Conservation (phyloP, 2,888 invertebrate genomes). For the Chloroclysta siterata region DNA sequence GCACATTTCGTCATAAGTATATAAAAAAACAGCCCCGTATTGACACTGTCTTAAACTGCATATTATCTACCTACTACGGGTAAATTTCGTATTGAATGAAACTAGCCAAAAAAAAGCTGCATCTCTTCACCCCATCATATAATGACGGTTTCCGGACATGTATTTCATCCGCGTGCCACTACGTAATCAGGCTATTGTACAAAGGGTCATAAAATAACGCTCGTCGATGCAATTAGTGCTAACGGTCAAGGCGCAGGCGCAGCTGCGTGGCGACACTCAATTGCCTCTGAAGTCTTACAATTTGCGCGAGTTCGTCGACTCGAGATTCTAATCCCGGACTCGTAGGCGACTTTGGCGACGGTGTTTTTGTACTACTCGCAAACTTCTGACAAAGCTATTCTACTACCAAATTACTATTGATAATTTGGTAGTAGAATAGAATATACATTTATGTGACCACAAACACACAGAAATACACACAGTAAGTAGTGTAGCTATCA, state of each 20-base stretch:
- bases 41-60: no score
- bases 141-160: not conserved
- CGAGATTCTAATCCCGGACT: constrained; percentile 22
- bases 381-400: no score
- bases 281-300: constrained; percentile 60
- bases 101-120: no score
- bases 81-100: no score
- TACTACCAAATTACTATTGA: no score
- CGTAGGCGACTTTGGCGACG: not conserved
- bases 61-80: no score
- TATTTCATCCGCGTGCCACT: constrained; percentile 1
- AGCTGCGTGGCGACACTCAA: constrained; percentile 70
- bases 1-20: no score
- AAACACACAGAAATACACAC: no score
- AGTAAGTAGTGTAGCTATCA: no score
- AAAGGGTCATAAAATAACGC: constrained; percentile 66
- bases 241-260: constrained; percentile 61
- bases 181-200: constrained; percentile 27
- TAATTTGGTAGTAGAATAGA: no score
- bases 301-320: constrained; percentile 72
- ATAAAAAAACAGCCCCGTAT: no score
- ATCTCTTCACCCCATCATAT: not conserved
- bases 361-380: not conserved
- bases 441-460: no score
- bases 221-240: constrained; percentile 66